Conservation (phyloP, 1,140 invertebrate species). For the Macrostomum lignano region DNA sequence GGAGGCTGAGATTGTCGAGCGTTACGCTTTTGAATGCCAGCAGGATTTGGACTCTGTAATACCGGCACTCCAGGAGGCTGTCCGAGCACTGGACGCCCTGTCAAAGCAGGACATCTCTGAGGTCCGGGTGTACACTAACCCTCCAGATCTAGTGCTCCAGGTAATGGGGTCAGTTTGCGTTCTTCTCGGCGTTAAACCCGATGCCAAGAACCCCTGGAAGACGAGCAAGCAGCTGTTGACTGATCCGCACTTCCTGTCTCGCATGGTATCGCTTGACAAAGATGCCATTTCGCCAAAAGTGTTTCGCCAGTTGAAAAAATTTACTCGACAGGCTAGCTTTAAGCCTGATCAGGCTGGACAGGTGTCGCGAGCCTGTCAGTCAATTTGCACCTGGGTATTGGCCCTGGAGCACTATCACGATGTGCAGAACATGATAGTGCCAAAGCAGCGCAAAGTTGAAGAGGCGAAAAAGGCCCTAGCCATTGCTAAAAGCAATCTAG, state of each 20-base stretch:
- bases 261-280: conserved; percentile 20
- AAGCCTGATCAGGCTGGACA: conserved; percentile 19
- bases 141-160: conserved; percentile 17
- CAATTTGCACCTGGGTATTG: conserved; percentile 24
- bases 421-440: conserved; percentile 26
- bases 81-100: conserved; percentile 45
- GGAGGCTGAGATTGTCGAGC: conserved; percentile 23
- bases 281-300: conserved; percentile 20
- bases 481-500: conserved; percentile 16
- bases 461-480: conserved; percentile 20
- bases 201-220: too few relatives aligned
- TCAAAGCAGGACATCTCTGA: conserved; percentile 66
- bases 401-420: conserved; percentile 25
- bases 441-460: conserved; percentile 20
- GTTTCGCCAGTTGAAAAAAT: conserved; percentile 19
- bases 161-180: conserved; percentile 56
- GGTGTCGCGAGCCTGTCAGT: conserved; percentile 20
- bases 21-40: conserved; percentile 24
- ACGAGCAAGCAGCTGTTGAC: conserved; percentile 16
- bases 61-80: conserved; percentile 49
- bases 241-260: conserved; percentile 19
- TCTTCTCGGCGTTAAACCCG: conserved; percentile 40
- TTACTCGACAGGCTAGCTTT: conserved; percentile 19
- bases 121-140: conserved; percentile 32
- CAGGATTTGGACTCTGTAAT: conserved; percentile 27